phyloP scores from a whole-genome alignment of 2,888 invertebrate species.

The Entomobrya proxima region DNA sequence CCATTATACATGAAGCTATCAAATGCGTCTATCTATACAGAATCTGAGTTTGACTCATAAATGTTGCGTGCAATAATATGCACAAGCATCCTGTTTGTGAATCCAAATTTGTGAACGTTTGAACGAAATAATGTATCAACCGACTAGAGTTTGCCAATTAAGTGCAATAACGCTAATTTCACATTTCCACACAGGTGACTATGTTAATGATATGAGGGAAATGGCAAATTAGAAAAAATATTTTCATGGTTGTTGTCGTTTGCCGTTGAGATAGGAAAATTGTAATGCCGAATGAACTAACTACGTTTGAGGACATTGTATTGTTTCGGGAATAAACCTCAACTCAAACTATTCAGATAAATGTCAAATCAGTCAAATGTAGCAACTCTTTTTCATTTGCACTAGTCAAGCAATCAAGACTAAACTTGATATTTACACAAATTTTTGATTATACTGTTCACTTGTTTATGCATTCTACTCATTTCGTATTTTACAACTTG shows the following conservation, averaged over 20 bases:
- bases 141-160: conserved; percentile 32
- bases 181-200: conserved; percentile 6
- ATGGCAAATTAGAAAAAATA: conserved; percentile 21
- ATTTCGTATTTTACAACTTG: conserved; percentile 1
- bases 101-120: background rate
- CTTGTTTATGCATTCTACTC: no score
- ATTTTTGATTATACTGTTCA: no score
- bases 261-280: background rate
- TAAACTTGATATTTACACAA: no score
- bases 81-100: conserved; percentile 21
- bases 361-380: no score
- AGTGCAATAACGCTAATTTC: conserved; percentile 17
- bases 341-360: no score
- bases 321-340: no score
- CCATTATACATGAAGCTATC: background rate
- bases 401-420: no score
- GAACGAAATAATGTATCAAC: background rate
- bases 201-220: conserved; percentile 10
- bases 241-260: conserved; percentile 6
- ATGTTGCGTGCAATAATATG: background rate
- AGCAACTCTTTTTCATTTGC: no score
- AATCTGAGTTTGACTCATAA: background rate
- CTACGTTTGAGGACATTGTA: background rate
- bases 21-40: conserved; percentile 33
- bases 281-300: background rate